These are phyloP conservation scores for Ianthella basta DNA, from an alignment of 37 sponge, comb jelly and placozoan species.

Conservation along the genomic window DNA sequence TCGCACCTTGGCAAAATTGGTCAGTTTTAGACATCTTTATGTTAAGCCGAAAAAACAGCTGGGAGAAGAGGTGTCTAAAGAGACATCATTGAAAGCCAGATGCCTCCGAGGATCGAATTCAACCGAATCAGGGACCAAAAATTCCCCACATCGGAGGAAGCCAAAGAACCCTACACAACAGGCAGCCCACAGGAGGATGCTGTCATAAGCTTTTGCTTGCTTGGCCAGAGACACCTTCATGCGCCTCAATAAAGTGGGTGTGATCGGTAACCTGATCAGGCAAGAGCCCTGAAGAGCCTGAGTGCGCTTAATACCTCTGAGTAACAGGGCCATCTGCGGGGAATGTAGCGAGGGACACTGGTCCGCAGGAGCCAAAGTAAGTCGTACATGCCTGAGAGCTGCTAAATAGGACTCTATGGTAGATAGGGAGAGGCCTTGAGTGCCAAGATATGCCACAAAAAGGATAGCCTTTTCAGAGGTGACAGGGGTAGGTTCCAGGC, in stretches of 20 bases:
- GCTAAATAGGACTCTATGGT: slow-evolving; percentile 38
- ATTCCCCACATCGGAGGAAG: slow-evolving; percentile 25
- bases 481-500: neutral
- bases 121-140: slow-evolving; percentile 1
- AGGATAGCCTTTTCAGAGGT: neutral
- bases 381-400: slow-evolving; percentile 20
- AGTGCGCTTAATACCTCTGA: neutral
- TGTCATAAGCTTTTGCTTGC: neutral
- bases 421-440: slow-evolving; percentile 7
- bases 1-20: slow-evolving; percentile 23
- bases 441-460: slow-evolving; percentile 34
- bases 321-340: slow-evolving; percentile 13
- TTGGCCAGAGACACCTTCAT: neutral
- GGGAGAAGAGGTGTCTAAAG: slow-evolving; percentile 6
- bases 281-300: neutral
- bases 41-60: neutral
- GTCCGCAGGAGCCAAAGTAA: neutral
- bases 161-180: slow-evolving; percentile 19
- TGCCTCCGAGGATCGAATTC: neutral
- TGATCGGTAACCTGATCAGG: slow-evolving; percentile 6
- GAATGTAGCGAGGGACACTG: slow-evolving; percentile 5
- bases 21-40: slow-evolving; percentile 22
- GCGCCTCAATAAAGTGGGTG: slow-evolving; percentile 3
- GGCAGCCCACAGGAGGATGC: slow-evolving; percentile 14
- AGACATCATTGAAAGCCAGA: neutral